Evolutionary conservation across 2,888 invertebrate genomes (phyloP), one percentile per base, ranked within the genome.

Genomic region (Bellardia pandia): DNA sequence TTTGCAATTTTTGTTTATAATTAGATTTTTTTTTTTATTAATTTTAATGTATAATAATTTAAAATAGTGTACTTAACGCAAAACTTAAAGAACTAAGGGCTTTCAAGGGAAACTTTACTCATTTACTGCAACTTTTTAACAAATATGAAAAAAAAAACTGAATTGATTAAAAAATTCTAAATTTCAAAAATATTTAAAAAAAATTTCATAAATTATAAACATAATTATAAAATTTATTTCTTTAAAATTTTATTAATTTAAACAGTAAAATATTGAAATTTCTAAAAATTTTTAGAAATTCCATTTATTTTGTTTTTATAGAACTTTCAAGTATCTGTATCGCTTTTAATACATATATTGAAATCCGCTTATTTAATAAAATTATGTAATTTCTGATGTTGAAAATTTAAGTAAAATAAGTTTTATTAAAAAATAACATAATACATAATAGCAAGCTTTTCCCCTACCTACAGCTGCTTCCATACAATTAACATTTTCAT

Each of bases 401-500:
- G 56, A 23, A 56, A 56, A 56, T 56, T 23, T 56, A 23, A 56
- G 3, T 11, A 56, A 9, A 56, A n/a, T 51, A 51, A 51, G 3
- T 51, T 56, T 23, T 56, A 23, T 56, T 56, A 9, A 56, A 56
- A 56, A 23, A 23, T 23, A 16, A 9, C n/a, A n/a, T n/a, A n/a
- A n/a, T 78, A 89, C 89, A 53, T 80, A 40, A 53, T 89, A 89
- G 48, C 79, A 83, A n/a, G 89, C 80, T 68, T 77, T 88, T 45
- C 88, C 90, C n/a, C 81, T 74, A 6, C 77, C 87, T 68, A 85
- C 48, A 42, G 77, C 66, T 4, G 86, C 85, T 2, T 51, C 58
- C 5, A 89, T 2, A 37, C 86, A 71, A 66, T 64, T 86, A 11
- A 16, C 58, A 23, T 40, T 53, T 9, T 33, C 30, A 8, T 33